Evolutionary conservation across 2,888 invertebrate genomes (phyloP).

Genomic region (Incurvaria masculella): DNA sequence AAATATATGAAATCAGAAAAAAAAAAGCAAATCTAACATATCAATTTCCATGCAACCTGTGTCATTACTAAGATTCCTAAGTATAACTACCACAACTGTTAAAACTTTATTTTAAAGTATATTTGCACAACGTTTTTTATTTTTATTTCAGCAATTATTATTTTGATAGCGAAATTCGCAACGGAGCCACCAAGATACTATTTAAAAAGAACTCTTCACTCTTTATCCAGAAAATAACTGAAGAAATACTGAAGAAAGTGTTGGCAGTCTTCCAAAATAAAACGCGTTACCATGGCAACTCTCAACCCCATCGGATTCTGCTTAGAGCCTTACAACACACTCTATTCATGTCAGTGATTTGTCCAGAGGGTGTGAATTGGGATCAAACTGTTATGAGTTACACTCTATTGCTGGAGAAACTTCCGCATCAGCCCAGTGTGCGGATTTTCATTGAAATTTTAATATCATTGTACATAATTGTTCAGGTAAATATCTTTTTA

Average conservation of each 20-base stretch:
- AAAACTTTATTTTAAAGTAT: too few species aligned
- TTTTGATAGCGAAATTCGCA: constrained; percentile 35
- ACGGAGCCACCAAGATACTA: constrained; percentile 25
- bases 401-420: constrained; percentile 29
- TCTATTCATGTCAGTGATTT: constrained; percentile 26
- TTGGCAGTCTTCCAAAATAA: constrained; percentile 31
- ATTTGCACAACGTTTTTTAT: too few species aligned
- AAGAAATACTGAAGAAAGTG: constrained; percentile 30
- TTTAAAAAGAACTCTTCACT: constrained; percentile 26
- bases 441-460: constrained; percentile 41
- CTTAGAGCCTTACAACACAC: constrained; percentile 34
- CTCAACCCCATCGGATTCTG: constrained; percentile 34
- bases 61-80: too few species aligned
- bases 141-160: constrained; percentile 28
- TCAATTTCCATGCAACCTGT: too few species aligned
- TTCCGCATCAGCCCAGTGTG: constrained; percentile 42
- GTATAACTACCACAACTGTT: too few species aligned
- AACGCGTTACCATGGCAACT: constrained; percentile 42
- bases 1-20: too few species aligned
- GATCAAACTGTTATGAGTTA: constrained; percentile 28
- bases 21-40: too few species aligned
- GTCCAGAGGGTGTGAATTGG: constrained; percentile 20
- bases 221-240: constrained; percentile 23
- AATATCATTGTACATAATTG: constrained; percentile 31
- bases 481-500: constrained; percentile 28